A percentile compares a stretch with the other conserved stretches of the same genome.
Evolutionary conservation across 2,888 invertebrate species (phyloP).

Genomic region (Acronicta psi): DNA sequence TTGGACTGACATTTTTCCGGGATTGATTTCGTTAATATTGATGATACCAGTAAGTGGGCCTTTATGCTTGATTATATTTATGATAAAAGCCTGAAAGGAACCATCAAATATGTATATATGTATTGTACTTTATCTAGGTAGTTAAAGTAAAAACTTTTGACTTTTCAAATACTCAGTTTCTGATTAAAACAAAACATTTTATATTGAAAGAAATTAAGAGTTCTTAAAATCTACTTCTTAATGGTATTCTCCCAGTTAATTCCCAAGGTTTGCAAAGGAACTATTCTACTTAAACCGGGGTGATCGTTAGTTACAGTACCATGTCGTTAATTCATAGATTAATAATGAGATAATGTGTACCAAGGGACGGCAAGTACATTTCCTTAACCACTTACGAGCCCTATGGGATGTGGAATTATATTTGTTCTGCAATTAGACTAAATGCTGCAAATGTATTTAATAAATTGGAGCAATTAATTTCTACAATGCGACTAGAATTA

Average conservation of each 20-base stretch:
- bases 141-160: too few relatives aligned
- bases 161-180: too few relatives aligned
- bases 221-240: too few relatives aligned
- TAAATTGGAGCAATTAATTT: constrained; percentile 33
- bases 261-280: not conserved
- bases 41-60: not conserved
- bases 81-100: not conserved
- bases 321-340: not conserved
- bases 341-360: constrained; percentile 2
- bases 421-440: constrained; percentile 32
- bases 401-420: constrained; percentile 12
- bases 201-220: too few relatives aligned
- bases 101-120: too few relatives aligned
- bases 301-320: not conserved
- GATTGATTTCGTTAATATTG: constrained; percentile 12
- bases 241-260: not conserved
- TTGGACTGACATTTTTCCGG: not conserved
- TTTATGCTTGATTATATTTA: not conserved
- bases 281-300: not conserved
- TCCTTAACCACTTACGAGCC: constrained; percentile 16
- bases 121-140: too few relatives aligned
- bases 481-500: not conserved
- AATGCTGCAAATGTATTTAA: constrained; percentile 22
- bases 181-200: too few relatives aligned
- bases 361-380: not conserved